These are phyloP conservation scores for Ephydatia muelleri DNA, from an alignment of 37 sponge, comb jelly and placozoan genomes.

Conservation along the genomic window DNA sequence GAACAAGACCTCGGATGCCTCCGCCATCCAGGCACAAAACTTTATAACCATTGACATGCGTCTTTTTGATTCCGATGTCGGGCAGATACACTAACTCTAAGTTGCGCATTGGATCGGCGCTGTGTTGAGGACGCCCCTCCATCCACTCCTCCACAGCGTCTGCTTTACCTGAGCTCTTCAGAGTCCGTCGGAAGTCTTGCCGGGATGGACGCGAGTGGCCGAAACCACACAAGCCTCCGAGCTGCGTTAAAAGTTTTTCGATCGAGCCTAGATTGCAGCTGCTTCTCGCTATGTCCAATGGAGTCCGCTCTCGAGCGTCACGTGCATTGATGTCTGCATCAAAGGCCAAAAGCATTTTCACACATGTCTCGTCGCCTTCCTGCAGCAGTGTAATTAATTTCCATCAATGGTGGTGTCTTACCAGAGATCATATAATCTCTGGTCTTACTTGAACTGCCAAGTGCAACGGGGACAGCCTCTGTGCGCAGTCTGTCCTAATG, in stretches of 20 bases:
- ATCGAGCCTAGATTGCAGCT: neutral
- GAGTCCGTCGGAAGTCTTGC: neutral
- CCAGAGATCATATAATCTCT: neutral
- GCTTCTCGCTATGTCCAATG: neutral
- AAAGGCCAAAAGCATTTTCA: neutral
- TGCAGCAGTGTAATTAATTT: neutral
- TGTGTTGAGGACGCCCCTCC: neutral
- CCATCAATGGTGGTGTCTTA: neutral
- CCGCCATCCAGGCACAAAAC: slow-evolving; percentile 39
- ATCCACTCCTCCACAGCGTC: neutral
- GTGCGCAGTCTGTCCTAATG: neutral
- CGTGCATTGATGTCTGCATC: neutral
- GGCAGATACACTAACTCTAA: neutral
- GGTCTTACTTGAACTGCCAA: neutral
- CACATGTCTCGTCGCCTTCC: neutral
- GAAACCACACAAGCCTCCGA: neutral
- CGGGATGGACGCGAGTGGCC: neutral
- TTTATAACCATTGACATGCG: neutral
- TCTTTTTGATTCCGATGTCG: neutral
- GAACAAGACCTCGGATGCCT: slow-evolving; percentile 36
- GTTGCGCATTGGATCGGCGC: neutral
- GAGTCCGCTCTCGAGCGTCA: neutral
- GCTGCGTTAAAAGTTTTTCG: neutral
- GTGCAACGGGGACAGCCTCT: neutral
- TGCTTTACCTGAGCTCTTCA: neutral